Evolutionary conservation across 2,797 vertebrate genomes (phyloP).

Genomic region (Onychomys arenicola): DNA sequence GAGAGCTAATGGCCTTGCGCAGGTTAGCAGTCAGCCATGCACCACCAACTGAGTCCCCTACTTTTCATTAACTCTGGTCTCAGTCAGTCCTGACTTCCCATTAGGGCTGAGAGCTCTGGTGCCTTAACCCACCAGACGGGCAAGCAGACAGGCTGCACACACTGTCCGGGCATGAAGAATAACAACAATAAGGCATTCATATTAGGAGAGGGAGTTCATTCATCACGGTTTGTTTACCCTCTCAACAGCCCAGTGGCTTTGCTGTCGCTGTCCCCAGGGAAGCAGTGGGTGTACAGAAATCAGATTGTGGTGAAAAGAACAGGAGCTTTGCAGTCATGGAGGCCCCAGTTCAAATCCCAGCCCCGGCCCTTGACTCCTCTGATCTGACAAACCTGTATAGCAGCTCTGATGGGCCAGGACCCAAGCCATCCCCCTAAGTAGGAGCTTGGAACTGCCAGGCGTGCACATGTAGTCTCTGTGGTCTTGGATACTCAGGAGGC

Average conservation of each 20-base stretch:
- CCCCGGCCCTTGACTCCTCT: not conserved
- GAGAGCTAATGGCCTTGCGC: constrained; percentile 37
- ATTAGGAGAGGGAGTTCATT: constrained; percentile 63
- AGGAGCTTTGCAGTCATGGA: not conserved
- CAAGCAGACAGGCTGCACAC: not conserved
- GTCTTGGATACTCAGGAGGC: not conserved
- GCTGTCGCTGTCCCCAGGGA: constrained; percentile 63
- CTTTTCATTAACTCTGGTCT: constrained; percentile 61
- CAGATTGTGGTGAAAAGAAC: constrained; percentile 1
- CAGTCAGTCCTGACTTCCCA: constrained; percentile 39
- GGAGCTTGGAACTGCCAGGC: not conserved
- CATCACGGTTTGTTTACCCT: constrained; percentile 71
- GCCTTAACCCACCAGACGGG: constrained; percentile 41
- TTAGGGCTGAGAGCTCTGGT: constrained; percentile 8
- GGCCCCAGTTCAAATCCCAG: not conserved
- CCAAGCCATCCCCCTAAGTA: not conserved
- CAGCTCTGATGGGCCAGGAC: not conserved
- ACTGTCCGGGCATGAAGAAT: constrained; percentile 71
- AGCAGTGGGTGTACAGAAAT: constrained; percentile 41
- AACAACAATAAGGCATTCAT: constrained; percentile 72
- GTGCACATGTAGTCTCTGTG: not conserved
- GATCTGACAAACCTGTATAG: not conserved
- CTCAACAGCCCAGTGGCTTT: constrained; percentile 57
- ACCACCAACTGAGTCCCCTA: constrained; percentile 37
- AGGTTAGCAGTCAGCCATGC: constrained; percentile 32